Evolutionary conservation across 2,888 invertebrate species (phyloP).

Genomic region (Autographa gamma): DNA sequence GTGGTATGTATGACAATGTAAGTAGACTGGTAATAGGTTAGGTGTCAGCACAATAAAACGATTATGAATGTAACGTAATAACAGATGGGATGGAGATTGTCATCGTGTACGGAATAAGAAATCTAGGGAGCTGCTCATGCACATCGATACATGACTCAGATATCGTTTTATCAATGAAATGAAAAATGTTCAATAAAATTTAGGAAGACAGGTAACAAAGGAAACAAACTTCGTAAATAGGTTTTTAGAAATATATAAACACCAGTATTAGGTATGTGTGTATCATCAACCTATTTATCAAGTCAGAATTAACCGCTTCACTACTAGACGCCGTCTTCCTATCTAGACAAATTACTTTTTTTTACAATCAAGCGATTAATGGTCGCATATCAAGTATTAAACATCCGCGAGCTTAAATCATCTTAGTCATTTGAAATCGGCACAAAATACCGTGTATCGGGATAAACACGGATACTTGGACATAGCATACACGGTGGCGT

Average conservation of each 20-base stretch:
- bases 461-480: conserved; percentile 49
- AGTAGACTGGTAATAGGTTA: conserved; percentile 53
- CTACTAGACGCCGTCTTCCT: background rate
- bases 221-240: too few species aligned
- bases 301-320: background rate
- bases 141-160: background rate
- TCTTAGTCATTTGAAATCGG: background rate
- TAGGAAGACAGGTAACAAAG: too few species aligned
- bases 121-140: conserved; percentile 51
- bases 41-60: conserved; percentile 78
- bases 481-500: conserved; percentile 32
- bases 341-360: too few species aligned
- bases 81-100: conserved; percentile 71
- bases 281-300: background rate
- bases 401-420: background rate
- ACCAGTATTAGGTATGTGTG: too few species aligned
- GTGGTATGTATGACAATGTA: conserved; percentile 54
- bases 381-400: background rate
- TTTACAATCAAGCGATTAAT: too few species aligned
- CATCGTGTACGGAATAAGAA: conserved; percentile 63
- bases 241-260: too few species aligned
- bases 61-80: conserved; percentile 82
- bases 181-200: too few species aligned
- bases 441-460: conserved; percentile 7
- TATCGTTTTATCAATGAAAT: conserved; percentile 8